These are phyloP conservation scores for Drosophila engyochracea DNA, from an alignment of 2,888 invertebrate genomes.

Conservation along the genomic window DNA sequence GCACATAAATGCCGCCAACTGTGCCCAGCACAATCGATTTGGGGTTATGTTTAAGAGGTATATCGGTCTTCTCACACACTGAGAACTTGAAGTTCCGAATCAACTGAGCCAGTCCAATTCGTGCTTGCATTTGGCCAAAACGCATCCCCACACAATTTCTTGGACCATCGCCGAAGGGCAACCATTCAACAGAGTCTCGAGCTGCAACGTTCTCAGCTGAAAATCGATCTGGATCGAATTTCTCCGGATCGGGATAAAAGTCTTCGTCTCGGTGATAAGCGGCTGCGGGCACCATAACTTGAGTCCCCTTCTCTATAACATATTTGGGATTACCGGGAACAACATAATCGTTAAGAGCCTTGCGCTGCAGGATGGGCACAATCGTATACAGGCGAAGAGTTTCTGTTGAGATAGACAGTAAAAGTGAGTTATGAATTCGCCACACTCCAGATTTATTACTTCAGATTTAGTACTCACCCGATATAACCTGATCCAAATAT, in stretches of 20 bases:
- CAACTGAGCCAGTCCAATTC: slow-evolving; percentile 78
- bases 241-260: slow-evolving; percentile 86
- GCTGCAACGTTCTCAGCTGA: slow-evolving; percentile 86
- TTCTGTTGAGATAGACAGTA: slow-evolving; percentile 82
- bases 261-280: slow-evolving; percentile 87
- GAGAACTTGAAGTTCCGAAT: slow-evolving; percentile 75
- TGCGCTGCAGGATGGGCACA: slow-evolving; percentile 86
- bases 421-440: background rate
- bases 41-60: slow-evolving; percentile 63
- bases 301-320: slow-evolving; percentile 85
- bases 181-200: slow-evolving; percentile 84
- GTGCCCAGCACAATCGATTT: slow-evolving; percentile 54
- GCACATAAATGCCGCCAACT: slow-evolving; percentile 45
- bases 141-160: slow-evolving; percentile 83
- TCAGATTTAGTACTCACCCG: slow-evolving; percentile 77
- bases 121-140: slow-evolving; percentile 82
- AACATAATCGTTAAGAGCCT: slow-evolving; percentile 86
- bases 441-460: background rate
- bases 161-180: slow-evolving; percentile 84
- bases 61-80: slow-evolving; percentile 61
- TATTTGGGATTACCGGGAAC: slow-evolving; percentile 86
- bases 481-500: slow-evolving; percentile 86
- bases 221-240: slow-evolving; percentile 88
- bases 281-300: slow-evolving; percentile 76
- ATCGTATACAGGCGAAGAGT: slow-evolving; percentile 87